Base-by-base conservation (phyloP, 2,888 invertebrate species). In the Hirudinaria manillensis region DNA sequence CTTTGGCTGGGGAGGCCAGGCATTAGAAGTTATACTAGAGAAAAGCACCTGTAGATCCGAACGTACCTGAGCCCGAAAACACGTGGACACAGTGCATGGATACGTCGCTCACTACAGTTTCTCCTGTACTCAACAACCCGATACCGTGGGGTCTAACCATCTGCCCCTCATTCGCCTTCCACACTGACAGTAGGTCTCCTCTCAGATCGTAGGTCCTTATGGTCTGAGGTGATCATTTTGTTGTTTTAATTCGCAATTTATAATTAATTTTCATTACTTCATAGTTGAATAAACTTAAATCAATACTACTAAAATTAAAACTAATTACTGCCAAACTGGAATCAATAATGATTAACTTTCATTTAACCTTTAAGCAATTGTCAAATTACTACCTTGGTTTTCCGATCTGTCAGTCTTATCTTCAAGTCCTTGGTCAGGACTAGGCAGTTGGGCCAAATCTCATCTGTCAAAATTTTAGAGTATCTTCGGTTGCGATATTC, bases 81-180 rank as follows among this genome's bases (percentile, higher is more conserved):
- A 68, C 36, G n/a, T 68, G 32, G 16, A 74, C 70, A 32, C 72
- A 80, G 76, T 84, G 82, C 73, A 82, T 82, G 4, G 83, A 77
- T 0, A 81, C 75, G 74, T 84, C 84, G 0, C 80, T 81, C 3
- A 84, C 79, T 13, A 84, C 72, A 0, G 83, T 68, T 65, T 83
- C 81, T 1, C 81, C 82, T 6, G 79, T 70, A 6, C 80, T 79
- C n/a, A 80, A 81, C 13, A 83, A 76, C 67, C 79, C 80, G 2
- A 84, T 78, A 3, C 81, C 82, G 6, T 81, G 81, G 1, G 83
- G 82, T 24, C 80, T 76, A n/a, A 80, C 77, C 2, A 81, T 72
- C 19, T 83, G 77, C 0, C 83, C 83, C 34, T 78, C 77, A 21
- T 83, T 78, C 0, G 65, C 72, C 10, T 70, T 73, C 76, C 75